Evolutionary conservation across 2,888 invertebrate species (phyloP).

Genomic region (Andrena flavipes): DNA sequence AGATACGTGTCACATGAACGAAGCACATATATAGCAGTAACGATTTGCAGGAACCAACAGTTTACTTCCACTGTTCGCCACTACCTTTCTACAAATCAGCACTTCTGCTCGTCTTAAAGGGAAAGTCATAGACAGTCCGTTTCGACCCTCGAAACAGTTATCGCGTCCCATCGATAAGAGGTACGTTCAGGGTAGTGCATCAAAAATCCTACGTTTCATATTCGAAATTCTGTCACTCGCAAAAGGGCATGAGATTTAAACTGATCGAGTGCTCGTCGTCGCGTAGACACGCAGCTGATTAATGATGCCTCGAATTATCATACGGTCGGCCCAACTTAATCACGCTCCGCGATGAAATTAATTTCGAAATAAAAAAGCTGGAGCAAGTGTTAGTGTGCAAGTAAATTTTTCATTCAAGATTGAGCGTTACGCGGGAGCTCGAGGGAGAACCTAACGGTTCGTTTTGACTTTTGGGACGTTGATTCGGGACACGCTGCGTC

Average conservation of each 20-base stretch:
- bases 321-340: slow-evolving; percentile 4
- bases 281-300: neutral
- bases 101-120: slow-evolving; percentile 3
- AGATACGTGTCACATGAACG: slow-evolving; percentile 56
- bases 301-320: slow-evolving; percentile 25
- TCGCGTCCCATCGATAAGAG: neutral
- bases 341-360: slow-evolving; percentile 13
- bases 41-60: slow-evolving; percentile 72
- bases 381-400: slow-evolving; percentile 3
- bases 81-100: slow-evolving; percentile 38
- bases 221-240: neutral
- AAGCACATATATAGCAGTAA: slow-evolving; percentile 74
- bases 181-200: slow-evolving; percentile 8
- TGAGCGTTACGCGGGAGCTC: neutral
- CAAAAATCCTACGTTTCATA: neutral
- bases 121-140: neutral
- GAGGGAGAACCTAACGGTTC: slow-evolving; percentile 6
- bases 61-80: slow-evolving; percentile 67
- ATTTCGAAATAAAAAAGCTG: neutral
- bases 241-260: neutral
- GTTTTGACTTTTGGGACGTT: neutral
- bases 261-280: neutral
- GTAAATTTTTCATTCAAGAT: slow-evolving; percentile 25
- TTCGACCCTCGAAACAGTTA: neutral
- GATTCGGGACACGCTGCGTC: no score